A percentile compares a stretch with the other conserved stretches of the same genome.
phyloP scores from a whole-genome alignment of 2,888 invertebrate species.

The Plebejus argus region DNA sequence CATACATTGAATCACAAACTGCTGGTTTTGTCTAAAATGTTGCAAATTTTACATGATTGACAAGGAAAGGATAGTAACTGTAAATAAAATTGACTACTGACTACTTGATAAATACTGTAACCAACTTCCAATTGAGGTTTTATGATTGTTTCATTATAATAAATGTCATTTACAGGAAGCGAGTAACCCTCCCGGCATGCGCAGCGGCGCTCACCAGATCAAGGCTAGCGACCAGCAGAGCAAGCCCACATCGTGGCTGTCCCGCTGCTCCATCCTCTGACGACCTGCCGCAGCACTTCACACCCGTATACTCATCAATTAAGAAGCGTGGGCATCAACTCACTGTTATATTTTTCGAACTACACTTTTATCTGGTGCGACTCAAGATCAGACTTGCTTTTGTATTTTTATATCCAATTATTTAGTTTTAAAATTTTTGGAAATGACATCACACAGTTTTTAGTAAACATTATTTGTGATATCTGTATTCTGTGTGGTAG shows the following conservation, averaged over 20 bases:
- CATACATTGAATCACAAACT: too few species aligned
- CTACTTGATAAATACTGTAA: too few species aligned
- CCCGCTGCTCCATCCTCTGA: conserved; percentile 94
- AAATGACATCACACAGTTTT: conserved; percentile 36
- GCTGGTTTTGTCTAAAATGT: too few species aligned
- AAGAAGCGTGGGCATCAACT: conserved; percentile 48
- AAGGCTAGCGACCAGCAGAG: conserved; percentile 88
- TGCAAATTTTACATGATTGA: too few species aligned
- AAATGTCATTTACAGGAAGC: conserved; percentile 84
- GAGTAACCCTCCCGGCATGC: conserved; percentile 88
- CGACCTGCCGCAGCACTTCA: conserved; percentile 60
- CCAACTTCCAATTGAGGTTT: too few species aligned
- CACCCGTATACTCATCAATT: conserved; percentile 44
- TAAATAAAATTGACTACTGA: too few species aligned
- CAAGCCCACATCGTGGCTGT: conserved; percentile 92
- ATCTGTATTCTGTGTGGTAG: conserved; percentile 26
- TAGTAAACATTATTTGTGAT: conserved; percentile 28
- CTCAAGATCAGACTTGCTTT: conserved; percentile 71
- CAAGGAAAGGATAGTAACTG: too few species aligned
- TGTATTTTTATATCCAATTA: conserved; percentile 78
- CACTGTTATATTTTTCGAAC: conserved; percentile 74
- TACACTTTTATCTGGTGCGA: conserved; percentile 65
- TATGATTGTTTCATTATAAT: neutral
- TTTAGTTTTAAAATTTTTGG: conserved; percentile 46
- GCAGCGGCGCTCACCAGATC: conserved; percentile 89